A percentile compares a stretch with the other conserved stretches of the same genome.
These are phyloP conservation scores for Manis pentadactyla DNA, from an alignment of 2,797 vertebrate species.

Conservation along the genomic window DNA sequence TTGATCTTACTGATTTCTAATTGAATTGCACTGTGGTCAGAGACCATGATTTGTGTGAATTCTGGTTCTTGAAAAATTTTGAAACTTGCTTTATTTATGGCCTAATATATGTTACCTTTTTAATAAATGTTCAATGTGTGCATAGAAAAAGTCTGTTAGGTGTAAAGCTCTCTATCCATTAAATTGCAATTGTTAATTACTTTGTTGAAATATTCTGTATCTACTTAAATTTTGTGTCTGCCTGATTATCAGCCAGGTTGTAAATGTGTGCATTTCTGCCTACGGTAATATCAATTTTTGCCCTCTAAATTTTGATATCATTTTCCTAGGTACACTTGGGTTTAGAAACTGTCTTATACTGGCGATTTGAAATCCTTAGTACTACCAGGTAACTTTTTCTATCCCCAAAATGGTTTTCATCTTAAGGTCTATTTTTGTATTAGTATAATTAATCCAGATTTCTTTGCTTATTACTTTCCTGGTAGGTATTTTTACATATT, in stretches of 20 bases:
- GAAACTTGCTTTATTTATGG: not conserved
- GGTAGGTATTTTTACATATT: not conserved
- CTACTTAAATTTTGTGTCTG: not conserved
- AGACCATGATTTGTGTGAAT: not conserved
- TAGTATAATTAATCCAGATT: not conserved
- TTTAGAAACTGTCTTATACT: not conserved
- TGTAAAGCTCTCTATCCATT: not conserved
- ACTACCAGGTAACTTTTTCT: not conserved
- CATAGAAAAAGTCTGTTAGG: not conserved
- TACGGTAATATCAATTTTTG: not conserved
- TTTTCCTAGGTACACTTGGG: not conserved
- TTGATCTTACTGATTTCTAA: not conserved
- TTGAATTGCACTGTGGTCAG: not conserved
- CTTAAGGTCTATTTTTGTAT: not conserved
- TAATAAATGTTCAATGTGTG: not conserved
- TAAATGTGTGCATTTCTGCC: not conserved
- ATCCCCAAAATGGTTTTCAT: not conserved
- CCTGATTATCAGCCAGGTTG: not conserved
- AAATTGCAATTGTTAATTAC: not conserved
- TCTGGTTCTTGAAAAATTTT: not conserved
- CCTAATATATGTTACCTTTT: not conserved
- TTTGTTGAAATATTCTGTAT: not conserved
- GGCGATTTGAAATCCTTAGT: not conserved
- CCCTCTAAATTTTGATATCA: not conserved
- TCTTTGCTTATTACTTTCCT: not conserved